phyloP scores from a whole-genome alignment of 2,797 vertebrate species.

The Dryobates pubescens region DNA sequence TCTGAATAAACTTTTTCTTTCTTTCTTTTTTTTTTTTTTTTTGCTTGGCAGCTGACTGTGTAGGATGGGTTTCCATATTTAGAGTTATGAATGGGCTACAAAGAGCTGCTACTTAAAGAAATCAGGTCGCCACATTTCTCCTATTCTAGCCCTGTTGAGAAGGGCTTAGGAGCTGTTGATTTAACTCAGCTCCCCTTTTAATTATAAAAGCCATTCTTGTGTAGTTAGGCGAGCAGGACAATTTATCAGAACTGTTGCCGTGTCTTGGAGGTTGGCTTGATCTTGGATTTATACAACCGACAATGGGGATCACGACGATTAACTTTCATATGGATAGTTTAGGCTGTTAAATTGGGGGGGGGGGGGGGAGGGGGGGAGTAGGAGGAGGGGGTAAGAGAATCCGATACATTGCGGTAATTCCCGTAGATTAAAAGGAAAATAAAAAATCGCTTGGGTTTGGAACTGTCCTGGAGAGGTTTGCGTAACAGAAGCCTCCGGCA shows the following conservation, averaged over 20 bases:
- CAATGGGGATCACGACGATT: constrained; percentile 47
- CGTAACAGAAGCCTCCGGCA: neutral
- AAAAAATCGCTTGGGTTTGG: neutral
- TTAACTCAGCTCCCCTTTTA: constrained; percentile 65
- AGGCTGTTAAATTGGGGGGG: neutral
- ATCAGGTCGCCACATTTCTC: constrained; percentile 61
- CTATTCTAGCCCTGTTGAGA: constrained; percentile 48
- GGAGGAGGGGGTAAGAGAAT: neutral
- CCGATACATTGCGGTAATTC: constrained; percentile 17
- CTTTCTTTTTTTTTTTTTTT: neutral
- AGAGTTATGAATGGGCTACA: constrained; percentile 45
- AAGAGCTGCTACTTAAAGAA: constrained; percentile 59
- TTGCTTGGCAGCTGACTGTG: constrained; percentile 27
- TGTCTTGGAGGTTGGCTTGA: constrained; percentile 44
- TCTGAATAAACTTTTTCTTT: constrained; percentile 61
- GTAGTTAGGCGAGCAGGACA: constrained; percentile 50
- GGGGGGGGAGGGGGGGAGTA: neutral
- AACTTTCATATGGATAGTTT: constrained; percentile 41
- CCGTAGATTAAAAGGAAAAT: neutral
- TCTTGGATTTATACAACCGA: constrained; percentile 44
- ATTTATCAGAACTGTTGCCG: constrained; percentile 50
- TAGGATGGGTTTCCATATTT: constrained; percentile 58
- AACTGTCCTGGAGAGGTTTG: neutral
- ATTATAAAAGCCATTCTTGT: constrained; percentile 64
- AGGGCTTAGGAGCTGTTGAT: constrained; percentile 62